A percentile compares a stretch with the other conserved stretches of the same genome.
These are phyloP conservation scores for Champsocephalus gunnari DNA, from an alignment of 2,797 vertebrate species.

Conservation along the genomic window DNA sequence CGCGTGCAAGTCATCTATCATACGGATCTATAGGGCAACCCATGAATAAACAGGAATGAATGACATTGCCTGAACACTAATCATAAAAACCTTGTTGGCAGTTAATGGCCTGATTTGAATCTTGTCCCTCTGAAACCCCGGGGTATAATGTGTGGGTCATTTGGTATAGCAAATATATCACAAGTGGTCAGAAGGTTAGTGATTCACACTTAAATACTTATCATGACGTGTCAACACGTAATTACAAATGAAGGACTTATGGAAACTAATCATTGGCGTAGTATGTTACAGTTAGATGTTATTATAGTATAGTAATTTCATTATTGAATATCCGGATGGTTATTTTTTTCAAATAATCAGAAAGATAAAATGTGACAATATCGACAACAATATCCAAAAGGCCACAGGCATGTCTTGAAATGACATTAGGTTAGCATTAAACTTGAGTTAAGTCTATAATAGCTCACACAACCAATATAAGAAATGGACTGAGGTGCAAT, in stretches of 20 bases:
- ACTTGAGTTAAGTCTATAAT: neutral
- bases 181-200: conserved; percentile 31
- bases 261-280: neutral
- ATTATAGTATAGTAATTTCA: neutral
- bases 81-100: conserved; percentile 52
- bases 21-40: conserved; percentile 53
- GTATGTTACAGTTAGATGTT: neutral
- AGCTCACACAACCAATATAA: no score
- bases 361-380: neutral
- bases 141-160: conserved; percentile 1
- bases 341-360: neutral
- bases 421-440: neutral
- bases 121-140: conserved; percentile 10
- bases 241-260: conserved; percentile 6
- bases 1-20: conserved; percentile 60
- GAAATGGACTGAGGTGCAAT: no score
- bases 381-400: neutral
- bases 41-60: conserved; percentile 64
- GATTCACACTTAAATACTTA: conserved; percentile 20
- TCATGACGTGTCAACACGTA: conserved; percentile 12
- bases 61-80: conserved; percentile 60
- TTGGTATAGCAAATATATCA: conserved; percentile 33
- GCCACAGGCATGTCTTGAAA: neutral
- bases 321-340: neutral
- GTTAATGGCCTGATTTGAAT: conserved; percentile 58